Base-by-base conservation (phyloP, 1,140 invertebrate species). In the Cotesia chilonis region DNA sequence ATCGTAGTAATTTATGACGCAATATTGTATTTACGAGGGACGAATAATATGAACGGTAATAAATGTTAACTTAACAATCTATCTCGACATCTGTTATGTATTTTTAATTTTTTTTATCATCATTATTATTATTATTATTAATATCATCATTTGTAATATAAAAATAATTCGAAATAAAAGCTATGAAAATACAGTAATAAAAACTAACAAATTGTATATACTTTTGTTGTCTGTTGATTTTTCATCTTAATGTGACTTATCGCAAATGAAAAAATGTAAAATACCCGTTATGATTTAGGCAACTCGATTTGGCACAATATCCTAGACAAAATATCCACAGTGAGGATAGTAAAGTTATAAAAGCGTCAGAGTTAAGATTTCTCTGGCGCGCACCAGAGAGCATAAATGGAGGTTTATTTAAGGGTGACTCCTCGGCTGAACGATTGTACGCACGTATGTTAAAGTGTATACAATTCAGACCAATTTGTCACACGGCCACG, bases 401-500 rank as follows among this genome's bases (percentile, higher is more conserved):
- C 55, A 69, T 60, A 69, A 60, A 69, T 60, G 68, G 57, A 69
- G 59, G 54, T 60, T 69, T 72, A 72, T 72, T 72, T 72, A 72
- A 72, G 63, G 28, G 57, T 35, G 20, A 66, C 61, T 71, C 47
- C 9, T 71, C 41, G 41, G 41, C 61, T 64, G 20, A 55, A 65
- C 60, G 60, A 68, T 68, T 68, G 66, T 68, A 41, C 28, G 41
- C 28, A 14, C 51, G 60, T 65, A 65, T 64, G 70, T 36, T 71
- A 55, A 66, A 71, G 54, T 37, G 61, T 47, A 41, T 64, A 64
- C 47, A 20, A 75, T 64, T 67, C 59, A 71, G 70, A 71, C 71
- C 65, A 68, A 73, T 73, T 73, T 73, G 74, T 73, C 70, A 73
- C 64, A 63, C 61, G 64, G 72, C 70, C 35, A 71, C 68, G 37